Percentiles rank a stretch among this genome's conserved stretches.
These are phyloP conservation scores for Porites evermanni DNA, from an alignment of 92 coral and sea anemone genomes.

Conservation along the genomic window DNA sequence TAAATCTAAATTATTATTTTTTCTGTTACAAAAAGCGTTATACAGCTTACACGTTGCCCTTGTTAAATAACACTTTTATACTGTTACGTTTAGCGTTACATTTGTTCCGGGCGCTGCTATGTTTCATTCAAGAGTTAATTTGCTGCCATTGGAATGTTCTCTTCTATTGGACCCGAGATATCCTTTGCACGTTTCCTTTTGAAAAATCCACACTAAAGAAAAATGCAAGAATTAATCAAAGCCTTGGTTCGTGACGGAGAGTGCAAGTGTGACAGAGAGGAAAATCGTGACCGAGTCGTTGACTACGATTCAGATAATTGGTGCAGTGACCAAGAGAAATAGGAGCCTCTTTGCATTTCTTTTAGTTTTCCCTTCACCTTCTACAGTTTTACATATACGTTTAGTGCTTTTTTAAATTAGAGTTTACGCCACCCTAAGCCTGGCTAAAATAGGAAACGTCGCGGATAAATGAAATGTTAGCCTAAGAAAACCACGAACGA, in stretches of 20 bases:
- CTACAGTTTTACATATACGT: no score
- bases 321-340: no score
- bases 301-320: neutral
- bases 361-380: no score
- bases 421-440: no score
- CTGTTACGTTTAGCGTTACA: slow-evolving; percentile 20
- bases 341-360: no score
- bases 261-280: neutral
- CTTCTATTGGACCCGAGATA: slow-evolving; percentile 73
- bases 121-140: slow-evolving; percentile 18
- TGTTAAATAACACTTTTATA: neutral
- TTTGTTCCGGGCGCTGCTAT: neutral
- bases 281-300: neutral
- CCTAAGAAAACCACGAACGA: no score
- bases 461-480: no score
- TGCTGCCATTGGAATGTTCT: slow-evolving; percentile 48
- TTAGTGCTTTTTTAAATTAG: no score
- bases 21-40: no score
- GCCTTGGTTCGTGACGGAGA: neutral
- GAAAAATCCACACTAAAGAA: slow-evolving; percentile 82
- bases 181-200: slow-evolving; percentile 80
- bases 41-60: slow-evolving; percentile 12
- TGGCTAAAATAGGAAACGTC: no score
- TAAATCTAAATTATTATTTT: no score
- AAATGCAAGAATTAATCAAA: slow-evolving; percentile 2